These are phyloP conservation scores for Schrankia costaestrigalis DNA, from an alignment of 2,888 invertebrate genomes.

Conservation along the genomic window DNA sequence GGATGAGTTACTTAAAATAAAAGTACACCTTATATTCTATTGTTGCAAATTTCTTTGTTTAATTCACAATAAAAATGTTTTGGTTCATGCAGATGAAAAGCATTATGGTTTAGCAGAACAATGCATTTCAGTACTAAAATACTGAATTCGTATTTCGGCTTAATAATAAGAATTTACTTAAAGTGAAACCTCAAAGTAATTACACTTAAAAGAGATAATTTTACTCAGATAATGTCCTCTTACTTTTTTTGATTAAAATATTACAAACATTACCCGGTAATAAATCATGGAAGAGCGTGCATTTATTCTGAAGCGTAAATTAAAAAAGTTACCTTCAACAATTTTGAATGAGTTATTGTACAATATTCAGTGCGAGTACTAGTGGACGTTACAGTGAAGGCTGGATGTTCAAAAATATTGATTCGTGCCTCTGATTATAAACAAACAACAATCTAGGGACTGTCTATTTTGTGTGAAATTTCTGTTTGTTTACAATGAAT, in stretches of 20 bases:
- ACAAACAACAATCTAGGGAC: too few relatives aligned
- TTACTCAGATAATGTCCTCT: constrained; percentile 20
- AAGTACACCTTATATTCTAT: constrained; percentile 23
- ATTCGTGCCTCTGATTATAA: too few relatives aligned
- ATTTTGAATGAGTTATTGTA: constrained; percentile 76
- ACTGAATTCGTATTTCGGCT: constrained; percentile 9
- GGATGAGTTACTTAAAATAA: constrained; percentile 22
- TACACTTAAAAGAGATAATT: constrained; percentile 27
- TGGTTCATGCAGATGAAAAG: constrained; percentile 15
- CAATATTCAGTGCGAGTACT: constrained; percentile 54
- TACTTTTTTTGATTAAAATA: constrained; percentile 44
- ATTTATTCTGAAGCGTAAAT: constrained; percentile 70
- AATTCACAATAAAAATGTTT: constrained; percentile 22
- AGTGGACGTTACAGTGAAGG: constrained; percentile 36
- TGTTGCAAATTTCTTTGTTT: constrained; percentile 28
- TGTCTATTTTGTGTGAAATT: too few relatives aligned
- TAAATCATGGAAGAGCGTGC: constrained; percentile 69
- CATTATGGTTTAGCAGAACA: constrained; percentile 24
- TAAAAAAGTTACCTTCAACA: constrained; percentile 72
- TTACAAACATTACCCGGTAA: constrained; percentile 52
- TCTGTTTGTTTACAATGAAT: too few relatives aligned
- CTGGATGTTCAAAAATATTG: too few relatives aligned
- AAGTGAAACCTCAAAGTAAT: constrained; percentile 26
- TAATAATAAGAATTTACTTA: constrained; percentile 4
- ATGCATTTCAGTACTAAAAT: constrained; percentile 25